These are phyloP conservation scores for Mixornis gularis DNA, from an alignment of 2,113 vertebrate species.

Conservation along the genomic window DNA sequence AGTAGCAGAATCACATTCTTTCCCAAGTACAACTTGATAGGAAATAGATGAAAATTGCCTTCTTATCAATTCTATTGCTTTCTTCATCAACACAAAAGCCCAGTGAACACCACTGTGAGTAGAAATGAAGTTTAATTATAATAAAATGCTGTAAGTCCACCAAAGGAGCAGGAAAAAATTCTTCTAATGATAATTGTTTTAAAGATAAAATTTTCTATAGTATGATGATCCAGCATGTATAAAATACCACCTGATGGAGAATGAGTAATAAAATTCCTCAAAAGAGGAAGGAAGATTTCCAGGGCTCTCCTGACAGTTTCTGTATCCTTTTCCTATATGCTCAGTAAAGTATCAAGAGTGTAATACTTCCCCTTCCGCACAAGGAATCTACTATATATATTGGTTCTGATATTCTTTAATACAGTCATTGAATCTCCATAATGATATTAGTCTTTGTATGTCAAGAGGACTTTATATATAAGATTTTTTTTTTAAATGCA, in stretches of 20 bases:
- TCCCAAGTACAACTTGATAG: conserved; percentile 78
- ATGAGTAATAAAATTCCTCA: not conserved
- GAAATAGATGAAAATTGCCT: conserved; percentile 79
- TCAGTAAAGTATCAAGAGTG: not conserved
- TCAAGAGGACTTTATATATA: not conserved
- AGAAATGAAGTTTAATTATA: not conserved
- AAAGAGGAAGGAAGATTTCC: not conserved
- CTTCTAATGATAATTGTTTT: not conserved
- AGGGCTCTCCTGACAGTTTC: not conserved
- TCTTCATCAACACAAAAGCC: conserved; percentile 61
- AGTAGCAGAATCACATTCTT: conserved; percentile 78
- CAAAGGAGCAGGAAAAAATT: not conserved
- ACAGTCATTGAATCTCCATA: not conserved
- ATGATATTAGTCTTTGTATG: not conserved
- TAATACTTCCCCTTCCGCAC: not conserved
- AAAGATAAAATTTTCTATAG: not conserved
- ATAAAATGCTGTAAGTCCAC: not conserved
- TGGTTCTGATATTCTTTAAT: not conserved
- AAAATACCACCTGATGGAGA: not conserved
- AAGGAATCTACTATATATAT: not conserved
- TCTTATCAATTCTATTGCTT: conserved; percentile 72
- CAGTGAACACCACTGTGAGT: conserved; percentile 56
- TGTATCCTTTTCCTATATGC: not conserved
- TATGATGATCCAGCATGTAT: not conserved
- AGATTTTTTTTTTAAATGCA: not conserved